Conservation (phyloP, 1,140 invertebrate species). For the Fopius arisanus region DNA sequence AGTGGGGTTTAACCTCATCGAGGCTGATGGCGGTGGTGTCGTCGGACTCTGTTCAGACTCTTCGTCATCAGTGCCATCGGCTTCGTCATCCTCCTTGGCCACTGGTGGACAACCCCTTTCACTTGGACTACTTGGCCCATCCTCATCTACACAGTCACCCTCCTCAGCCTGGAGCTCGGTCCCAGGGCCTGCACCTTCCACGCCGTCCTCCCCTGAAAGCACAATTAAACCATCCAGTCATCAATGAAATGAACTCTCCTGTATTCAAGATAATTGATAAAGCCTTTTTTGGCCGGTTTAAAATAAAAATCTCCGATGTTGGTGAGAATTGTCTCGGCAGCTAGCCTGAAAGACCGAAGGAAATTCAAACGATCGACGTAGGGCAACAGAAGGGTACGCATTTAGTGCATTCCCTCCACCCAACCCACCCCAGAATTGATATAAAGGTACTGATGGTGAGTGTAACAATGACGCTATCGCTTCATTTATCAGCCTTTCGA, state of each 20-base stretch:
- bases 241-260: no score
- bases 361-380: conserved; percentile 21
- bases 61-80: conserved; percentile 60
- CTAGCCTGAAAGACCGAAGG: conserved; percentile 8
- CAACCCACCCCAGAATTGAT: conserved; percentile 39
- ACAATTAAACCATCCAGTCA: not conserved
- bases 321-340: no score
- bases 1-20: conserved; percentile 56
- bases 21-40: conserved; percentile 51
- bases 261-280: no score
- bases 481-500: conserved; percentile 63
- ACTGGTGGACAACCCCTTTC: conserved; percentile 58
- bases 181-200: conserved; percentile 63
- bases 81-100: conserved; percentile 60
- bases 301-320: no score
- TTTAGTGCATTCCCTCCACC: conserved; percentile 7
- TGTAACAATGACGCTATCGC: conserved; percentile 58
- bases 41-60: conserved; percentile 53
- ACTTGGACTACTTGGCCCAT: conserved; percentile 65
- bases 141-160: conserved; percentile 66
- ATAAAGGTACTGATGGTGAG: conserved; percentile 51
- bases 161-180: conserved; percentile 66
- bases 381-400: conserved; percentile 2
- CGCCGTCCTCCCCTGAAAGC: conserved; percentile 69
- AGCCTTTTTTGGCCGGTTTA: no score